Base-by-base conservation (phyloP, 2,113 vertebrate species). In the Opisthocomus hoazin region DNA sequence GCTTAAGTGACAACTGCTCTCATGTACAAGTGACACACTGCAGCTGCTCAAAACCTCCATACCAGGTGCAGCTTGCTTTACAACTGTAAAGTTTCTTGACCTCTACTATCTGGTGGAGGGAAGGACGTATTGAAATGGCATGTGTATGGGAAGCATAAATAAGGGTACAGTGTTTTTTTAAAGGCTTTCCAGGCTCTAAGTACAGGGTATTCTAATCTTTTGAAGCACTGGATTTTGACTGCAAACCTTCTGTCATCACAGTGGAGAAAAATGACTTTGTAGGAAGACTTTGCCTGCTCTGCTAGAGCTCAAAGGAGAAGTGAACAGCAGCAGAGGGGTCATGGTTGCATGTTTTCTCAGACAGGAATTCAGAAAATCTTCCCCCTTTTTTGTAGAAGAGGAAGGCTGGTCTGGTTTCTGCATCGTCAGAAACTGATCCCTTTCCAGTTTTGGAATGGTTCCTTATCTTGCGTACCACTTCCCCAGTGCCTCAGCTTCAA, bases 41-140 rank as follows among this genome's bases (percentile, higher is more conserved):
- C 90, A 94, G 95, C 94, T 95, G 84, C 88, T 83, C 18, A 19
- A 18, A 85, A 91, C 50, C 84, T 73, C 3, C 8, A 57, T 50
- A 91, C 68, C 93, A 87, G 87, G 41, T 94, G 90, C 94, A 94
- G 84, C 87, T 88, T 89, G 43, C 91, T 65, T 65, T 92, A 76
- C 68, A 30, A 82, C 51, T 57, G 53, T 36, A 89, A 51, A 88
- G 63, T 51, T 89, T 34, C 29, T 89, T 45, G 73, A 51, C 54
- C 76, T 71, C 17, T 5, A 10, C 43, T 54, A 6, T 30, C 26
- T 61, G 39, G 7, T 26, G 13, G 16, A 70, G 83, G 56, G 51
- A 87, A 84, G 68, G 73, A 30, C 64, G 9, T 29, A 34, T 30
- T 68, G 64, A 70, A 71, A 36, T 29, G 48, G 30, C 57, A 6